phyloP scores from a whole-genome alignment of 2,113 vertebrate species.

The Gyps fulvus region DNA sequence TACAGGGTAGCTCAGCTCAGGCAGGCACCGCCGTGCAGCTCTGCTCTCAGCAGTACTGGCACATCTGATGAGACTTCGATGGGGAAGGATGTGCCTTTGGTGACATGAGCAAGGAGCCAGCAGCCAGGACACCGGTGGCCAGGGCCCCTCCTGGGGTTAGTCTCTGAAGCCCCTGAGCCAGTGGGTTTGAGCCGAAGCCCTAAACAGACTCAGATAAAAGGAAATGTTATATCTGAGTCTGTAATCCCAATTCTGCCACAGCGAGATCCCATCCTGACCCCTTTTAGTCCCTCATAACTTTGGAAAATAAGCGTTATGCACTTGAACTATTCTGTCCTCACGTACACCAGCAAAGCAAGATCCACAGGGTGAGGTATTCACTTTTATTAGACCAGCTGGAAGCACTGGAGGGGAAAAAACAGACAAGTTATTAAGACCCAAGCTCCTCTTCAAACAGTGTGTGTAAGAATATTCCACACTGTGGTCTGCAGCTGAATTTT shows the following conservation, averaged over 20 bases:
- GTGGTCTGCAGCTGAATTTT: not conserved
- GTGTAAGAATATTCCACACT: not conserved
- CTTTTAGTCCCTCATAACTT: not conserved
- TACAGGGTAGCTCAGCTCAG: not conserved
- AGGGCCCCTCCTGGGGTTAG: not conserved
- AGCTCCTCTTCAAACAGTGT: not conserved
- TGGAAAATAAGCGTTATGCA: not conserved
- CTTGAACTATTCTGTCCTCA: not conserved
- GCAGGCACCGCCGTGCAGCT: not conserved
- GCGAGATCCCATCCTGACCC: not conserved
- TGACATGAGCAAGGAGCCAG: not conserved
- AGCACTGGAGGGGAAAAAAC: not conserved
- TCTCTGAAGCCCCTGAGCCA: not conserved
- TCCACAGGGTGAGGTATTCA: not conserved
- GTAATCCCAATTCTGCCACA: not conserved
- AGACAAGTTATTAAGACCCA: not conserved
- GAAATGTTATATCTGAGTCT: not conserved
- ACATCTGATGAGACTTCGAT: fast-evolving
- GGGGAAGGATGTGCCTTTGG: fast-evolving
- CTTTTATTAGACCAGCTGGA: not conserved
- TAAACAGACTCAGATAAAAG: not conserved
- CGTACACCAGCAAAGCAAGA: not conserved
- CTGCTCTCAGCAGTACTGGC: not conserved
- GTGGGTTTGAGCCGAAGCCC: not conserved
- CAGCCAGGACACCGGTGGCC: not conserved